A percentile compares a stretch with the other conserved stretches of the same genome.
Conservation (phyloP, 2,888 invertebrate genomes). For the Limenitis camilla region DNA sequence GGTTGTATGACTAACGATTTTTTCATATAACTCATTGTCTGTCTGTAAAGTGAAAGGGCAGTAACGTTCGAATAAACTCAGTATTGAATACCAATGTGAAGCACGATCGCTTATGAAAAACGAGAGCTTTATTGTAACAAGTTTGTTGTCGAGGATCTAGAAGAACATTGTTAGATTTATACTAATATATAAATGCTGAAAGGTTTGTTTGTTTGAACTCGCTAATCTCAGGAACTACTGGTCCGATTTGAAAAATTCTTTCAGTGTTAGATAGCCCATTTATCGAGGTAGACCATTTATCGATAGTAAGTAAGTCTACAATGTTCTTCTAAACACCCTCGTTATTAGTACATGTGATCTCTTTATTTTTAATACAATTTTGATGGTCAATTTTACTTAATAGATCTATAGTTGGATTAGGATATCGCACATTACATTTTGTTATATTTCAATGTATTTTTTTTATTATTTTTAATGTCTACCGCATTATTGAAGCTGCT, state of each 20-base stretch:
- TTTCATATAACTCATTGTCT: no score
- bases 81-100: neutral
- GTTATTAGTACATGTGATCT: slow-evolving; percentile 70
- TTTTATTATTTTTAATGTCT: neutral
- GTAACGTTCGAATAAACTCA: neutral
- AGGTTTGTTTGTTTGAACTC: no score
- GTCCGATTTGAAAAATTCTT: no score
- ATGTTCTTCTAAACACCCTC: slow-evolving; percentile 32
- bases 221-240: no score
- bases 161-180: no score
- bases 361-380: slow-evolving; percentile 71
- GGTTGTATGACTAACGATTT: neutral
- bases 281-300: no score
- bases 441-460: slow-evolving; percentile 35
- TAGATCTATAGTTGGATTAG: slow-evolving; percentile 60
- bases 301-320: no score
- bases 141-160: slow-evolving; percentile 34
- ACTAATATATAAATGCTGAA: no score
- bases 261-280: no score
- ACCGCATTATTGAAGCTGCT: slow-evolving; percentile 45
- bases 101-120: slow-evolving; percentile 44
- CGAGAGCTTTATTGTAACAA: slow-evolving; percentile 64
- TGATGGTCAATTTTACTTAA: slow-evolving; percentile 73
- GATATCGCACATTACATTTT: slow-evolving; percentile 53
- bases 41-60: no score